Conservation (phyloP, 2,797 vertebrate genomes). For the Neosalanx taihuensis region DNA sequence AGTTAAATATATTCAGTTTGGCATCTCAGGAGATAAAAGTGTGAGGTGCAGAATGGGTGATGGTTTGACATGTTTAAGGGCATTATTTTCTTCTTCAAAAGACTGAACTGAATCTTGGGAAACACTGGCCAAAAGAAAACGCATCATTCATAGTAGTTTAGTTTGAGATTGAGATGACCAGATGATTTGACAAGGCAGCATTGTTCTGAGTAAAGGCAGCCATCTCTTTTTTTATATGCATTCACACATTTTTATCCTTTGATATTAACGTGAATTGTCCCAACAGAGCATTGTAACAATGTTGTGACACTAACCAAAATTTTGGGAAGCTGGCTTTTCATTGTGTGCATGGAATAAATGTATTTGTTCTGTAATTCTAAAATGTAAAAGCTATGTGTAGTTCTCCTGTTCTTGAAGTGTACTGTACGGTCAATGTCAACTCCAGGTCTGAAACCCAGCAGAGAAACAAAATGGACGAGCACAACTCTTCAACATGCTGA, state of each 20-base stretch:
- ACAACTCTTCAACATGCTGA: constrained; percentile 21
- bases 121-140: constrained; percentile 51
- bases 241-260: constrained; percentile 31
- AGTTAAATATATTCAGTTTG: constrained; percentile 18
- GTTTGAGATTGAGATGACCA: constrained; percentile 32
- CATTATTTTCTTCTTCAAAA: constrained; percentile 62
- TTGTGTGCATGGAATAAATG: constrained; percentile 76
- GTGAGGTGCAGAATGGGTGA: constrained; percentile 50
- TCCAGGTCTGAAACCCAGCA: constrained; percentile 30
- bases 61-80: constrained; percentile 59
- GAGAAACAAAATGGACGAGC: constrained; percentile 26
- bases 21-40: constrained; percentile 38
- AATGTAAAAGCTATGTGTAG: constrained; percentile 55
- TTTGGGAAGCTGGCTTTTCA: constrained; percentile 76
- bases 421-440: constrained; percentile 40
- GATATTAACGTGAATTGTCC: constrained; percentile 51
- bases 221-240: constrained; percentile 32
- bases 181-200: constrained; percentile 34
- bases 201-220: constrained; percentile 31
- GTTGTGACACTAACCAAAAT: constrained; percentile 73
- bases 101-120: constrained; percentile 13
- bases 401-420: constrained; percentile 52
- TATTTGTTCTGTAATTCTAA: constrained; percentile 74
- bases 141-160: constrained; percentile 42
- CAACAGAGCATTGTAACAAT: constrained; percentile 70